Conservation (phyloP, 2,888 invertebrate genomes). For the Lypha dubia region DNA sequence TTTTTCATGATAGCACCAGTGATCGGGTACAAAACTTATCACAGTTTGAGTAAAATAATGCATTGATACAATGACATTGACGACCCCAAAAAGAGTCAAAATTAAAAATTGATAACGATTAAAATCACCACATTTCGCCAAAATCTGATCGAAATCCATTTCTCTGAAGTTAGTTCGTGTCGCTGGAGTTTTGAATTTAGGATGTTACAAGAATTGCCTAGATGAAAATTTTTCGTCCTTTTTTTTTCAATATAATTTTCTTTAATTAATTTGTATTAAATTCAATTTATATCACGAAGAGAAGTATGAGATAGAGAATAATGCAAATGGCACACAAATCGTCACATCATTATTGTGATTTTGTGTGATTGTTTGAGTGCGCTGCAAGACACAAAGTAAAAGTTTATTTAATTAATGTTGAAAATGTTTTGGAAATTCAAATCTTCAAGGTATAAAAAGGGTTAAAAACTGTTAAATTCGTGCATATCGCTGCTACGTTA, state of each 20-base stretch:
- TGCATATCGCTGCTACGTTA: too few species aligned
- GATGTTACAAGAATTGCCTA: neutral
- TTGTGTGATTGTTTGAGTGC: neutral
- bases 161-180: neutral
- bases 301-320: constrained; percentile 5
- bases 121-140: constrained; percentile 85
- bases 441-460: too few species aligned
- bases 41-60: constrained; percentile 87
- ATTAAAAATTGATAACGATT: constrained; percentile 85
- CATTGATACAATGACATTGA: constrained; percentile 85
- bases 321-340: neutral
- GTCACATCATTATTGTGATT: constrained; percentile 39
- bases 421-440: neutral
- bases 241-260: neutral
- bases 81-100: constrained; percentile 85
- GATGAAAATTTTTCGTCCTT: neutral
- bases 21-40: constrained; percentile 85
- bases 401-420: neutral
- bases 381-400: constrained; percentile 35
- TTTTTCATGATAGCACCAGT: constrained; percentile 83
- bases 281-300: constrained; percentile 38
- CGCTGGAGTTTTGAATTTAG: neutral
- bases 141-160: constrained; percentile 85
- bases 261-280: constrained; percentile 14
- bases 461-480: too few species aligned